Evolutionary conservation across 2,797 vertebrate genomes (phyloP), one percentile per base, ranked within the genome.

Genomic region (Nannoperca obscura): DNA sequence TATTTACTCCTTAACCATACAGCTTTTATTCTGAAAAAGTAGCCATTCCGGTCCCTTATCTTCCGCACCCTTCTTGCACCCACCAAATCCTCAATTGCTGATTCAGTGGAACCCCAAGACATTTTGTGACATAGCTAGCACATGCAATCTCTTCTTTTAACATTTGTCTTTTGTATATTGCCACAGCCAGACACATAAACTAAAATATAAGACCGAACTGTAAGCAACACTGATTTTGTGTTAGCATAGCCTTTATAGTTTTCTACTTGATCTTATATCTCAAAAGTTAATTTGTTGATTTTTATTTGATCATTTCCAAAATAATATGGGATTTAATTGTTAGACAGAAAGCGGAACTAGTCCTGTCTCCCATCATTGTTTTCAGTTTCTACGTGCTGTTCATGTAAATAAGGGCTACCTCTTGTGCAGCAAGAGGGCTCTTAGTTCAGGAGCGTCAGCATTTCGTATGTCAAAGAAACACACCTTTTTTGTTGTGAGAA

Each of bases 351-450:
- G 38, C 52, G 60, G 36, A 75, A 27, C 17, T 36, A 44, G 49
- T 59, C 1, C 4, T 30, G 4, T 76, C 72, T 74, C 32, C 57
- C 36, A 19, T 27, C 7, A 0, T 14, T 38, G 15, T 70, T n/a
- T 49, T 47, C 40, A 55, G 44, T 58, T 38, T 62, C 27, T 34
- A 17, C 30, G 52, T 57, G 54, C 20, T 63, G 11, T 76, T 77
- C 1, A 5, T 80, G 58, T 86, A 88, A 91, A 89, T 86, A 85
- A 74, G 77, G 86, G 78, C 50, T 54, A 36, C 42, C 14, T 11
- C 58, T 60, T 68, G 1, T 55, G 12, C 47, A 6, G 61, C 79
- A 74, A 12, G 72, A 36, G 36, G 38, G 44, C 10, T 80, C 7
- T 1, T 30, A 12, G 24, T 63, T 61, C 24, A 77, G n/a, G 15